phyloP scores from a whole-genome alignment of 2,113 vertebrate species.

The Sylvilagus bachmani region DNA sequence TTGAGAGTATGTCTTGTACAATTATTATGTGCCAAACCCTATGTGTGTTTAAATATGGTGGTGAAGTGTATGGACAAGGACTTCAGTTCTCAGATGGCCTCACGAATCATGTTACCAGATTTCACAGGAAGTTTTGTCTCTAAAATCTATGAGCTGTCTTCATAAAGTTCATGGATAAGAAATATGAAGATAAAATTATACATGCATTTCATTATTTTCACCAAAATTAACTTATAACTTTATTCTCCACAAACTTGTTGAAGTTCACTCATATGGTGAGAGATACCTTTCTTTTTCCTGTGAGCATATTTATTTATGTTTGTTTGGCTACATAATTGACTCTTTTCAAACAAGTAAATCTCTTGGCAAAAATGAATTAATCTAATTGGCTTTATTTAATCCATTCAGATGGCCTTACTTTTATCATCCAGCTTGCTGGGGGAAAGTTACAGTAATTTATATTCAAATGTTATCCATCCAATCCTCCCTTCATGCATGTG shows the following conservation, averaged over 20 bases:
- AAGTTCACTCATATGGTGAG: neutral
- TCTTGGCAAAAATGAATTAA: conserved; percentile 75
- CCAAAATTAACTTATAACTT: too few species aligned
- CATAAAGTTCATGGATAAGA: too few species aligned
- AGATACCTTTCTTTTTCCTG: conserved; percentile 41
- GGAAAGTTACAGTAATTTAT: conserved; percentile 69
- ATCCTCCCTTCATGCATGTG: conserved; percentile 12
- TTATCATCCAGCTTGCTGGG: conserved; percentile 66
- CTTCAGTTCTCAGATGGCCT: rapidly evolving
- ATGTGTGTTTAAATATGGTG: neutral
- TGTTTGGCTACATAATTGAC: conserved; percentile 51
- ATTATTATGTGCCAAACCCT: neutral
- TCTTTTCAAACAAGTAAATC: conserved; percentile 60
- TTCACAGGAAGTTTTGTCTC: neutral
- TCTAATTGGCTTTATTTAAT: conserved; percentile 75
- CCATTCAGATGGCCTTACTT: conserved; percentile 62
- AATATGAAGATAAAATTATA: too few species aligned
- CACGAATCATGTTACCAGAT: neutral
- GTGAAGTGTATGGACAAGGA: neutral
- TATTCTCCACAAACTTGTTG: too few species aligned
- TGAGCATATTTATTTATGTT: conserved; percentile 68
- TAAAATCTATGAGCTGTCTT: neutral
- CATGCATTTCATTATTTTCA: too few species aligned
- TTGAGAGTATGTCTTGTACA: neutral
- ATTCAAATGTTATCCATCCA: conserved; percentile 59